Evolutionary conservation across 2,888 invertebrate species (phyloP), one percentile per base, ranked within the genome.

Genomic region (Ferdinandea cuprea): DNA sequence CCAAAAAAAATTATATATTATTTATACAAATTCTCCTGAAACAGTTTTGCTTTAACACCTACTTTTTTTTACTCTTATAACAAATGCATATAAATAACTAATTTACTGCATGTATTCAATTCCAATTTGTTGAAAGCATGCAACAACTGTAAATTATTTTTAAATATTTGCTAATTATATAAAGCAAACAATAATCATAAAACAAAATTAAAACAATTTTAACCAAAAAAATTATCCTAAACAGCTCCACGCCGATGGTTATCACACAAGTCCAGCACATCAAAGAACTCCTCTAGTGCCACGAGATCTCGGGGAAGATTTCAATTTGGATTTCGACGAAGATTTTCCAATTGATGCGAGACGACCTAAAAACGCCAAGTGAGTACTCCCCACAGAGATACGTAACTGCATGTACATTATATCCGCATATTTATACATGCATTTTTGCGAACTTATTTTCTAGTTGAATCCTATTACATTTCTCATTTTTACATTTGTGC

Each of bases 321-420:
- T 93, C 85, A 94, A 94, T 88, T 93, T 93, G 88, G 91, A 92
- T 87, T 89, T 89, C 86, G 91, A 91, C 81, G 91, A 91, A 86
- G 90, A 91, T 85, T 90, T 90, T 83, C 89, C 89, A 65, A 89
- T 90, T 78, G 90, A 91, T 85, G 89, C 89, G n/a, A 88, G 88
- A 87, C 88, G 92, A 91, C 96, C 97, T 87, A 97, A 97, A 92
- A 97, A 97, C 93, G 97, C 97, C 91, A 97, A 97, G 97, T 97
- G 91, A 96, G 96, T 94, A 87, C 80, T 37, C 73, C 79, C 74
- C 63, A 28, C 13, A 44, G 11, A 4, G 40, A n/a, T 28, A 61
- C 17, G 30, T 50, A 25, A 42, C n/a, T n/a, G 74, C 81, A 74
- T 71, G 85, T 76, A n/a, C n/a, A n/a, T n/a, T n/a, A n/a, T n/a